Evolutionary conservation across 2,888 invertebrate genomes (phyloP), one percentile per base, ranked within the genome.

Genomic region (Epiblema foenella): DNA sequence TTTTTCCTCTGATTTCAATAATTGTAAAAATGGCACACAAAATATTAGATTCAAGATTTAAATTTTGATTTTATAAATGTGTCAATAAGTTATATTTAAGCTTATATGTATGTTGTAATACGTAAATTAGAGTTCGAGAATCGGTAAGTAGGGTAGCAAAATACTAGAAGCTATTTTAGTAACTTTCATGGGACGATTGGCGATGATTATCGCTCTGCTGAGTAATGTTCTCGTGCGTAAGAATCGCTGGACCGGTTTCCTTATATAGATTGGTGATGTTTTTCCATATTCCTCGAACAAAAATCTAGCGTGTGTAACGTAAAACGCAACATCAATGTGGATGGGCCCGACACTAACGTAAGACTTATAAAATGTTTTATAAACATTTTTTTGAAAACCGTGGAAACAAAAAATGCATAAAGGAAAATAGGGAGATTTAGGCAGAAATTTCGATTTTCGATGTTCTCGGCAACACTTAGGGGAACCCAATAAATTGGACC

Each of bases 201-300:
- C 70, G 59, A 60, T 52, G 33, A 60, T 46, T 20, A 29, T 37
- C 29, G 52, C 65, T 60, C 52, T 46, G 51, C 7, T 52, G 51
- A 39, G 51, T 29, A 57, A 51, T 33, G 11, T 29, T 15, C 17
- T 51, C 57, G 52, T 52, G 64, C 63, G 68, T 54, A 54, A 54
- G 56, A 64, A 58, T 58, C 49, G 39, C 46, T 39, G 57, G 57
- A 63, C 17, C 29, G 70, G 49, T 59, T 57, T 63, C 70, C 70
- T 65, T 54, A 37, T 54, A 52, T 24, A 52, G 57, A 18, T 51
- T 39, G 29, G 39, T 51, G 24, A 24, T 59, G 24, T 46, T 65
- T 69, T 65, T 39, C 51, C 46, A 39, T 49, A 8, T 52, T 24
- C 17, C 58, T 20, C 4, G 12, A 59, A 46, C 7, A n/a, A n/a